Conservation (phyloP, 2,797 vertebrate species). For the Gouania willdenowi region DNA sequence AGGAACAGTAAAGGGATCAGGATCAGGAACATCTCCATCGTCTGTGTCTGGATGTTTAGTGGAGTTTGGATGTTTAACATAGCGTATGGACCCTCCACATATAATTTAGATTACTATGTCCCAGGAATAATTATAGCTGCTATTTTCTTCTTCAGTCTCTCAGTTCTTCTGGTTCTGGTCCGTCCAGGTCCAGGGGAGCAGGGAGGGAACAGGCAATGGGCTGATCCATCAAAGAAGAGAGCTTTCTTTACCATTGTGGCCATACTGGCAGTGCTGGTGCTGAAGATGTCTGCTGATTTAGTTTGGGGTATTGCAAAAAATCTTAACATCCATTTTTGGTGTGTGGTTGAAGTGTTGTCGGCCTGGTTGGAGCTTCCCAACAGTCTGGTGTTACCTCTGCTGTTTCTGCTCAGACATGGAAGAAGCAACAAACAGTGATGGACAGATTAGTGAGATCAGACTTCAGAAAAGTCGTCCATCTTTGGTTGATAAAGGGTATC, state of each 20-base stretch:
- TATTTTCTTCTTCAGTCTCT: neutral
- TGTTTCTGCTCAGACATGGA: constrained; percentile 19
- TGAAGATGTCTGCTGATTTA: neutral
- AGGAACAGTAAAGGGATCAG: neutral
- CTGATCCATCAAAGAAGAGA: constrained; percentile 13
- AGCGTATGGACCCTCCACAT: no score
- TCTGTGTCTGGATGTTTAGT: neutral
- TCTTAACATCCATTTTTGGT: rapidly evolving
- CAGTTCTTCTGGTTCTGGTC: neutral
- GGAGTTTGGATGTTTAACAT: no score
- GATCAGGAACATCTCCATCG: neutral
- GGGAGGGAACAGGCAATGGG: neutral
- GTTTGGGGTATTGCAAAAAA: neutral
- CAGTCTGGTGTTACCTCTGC: constrained; percentile 19
- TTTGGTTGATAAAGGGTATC: no score
- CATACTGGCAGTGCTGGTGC: neutral
- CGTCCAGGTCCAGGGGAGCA: neutral
- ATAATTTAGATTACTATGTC: rapidly evolving
- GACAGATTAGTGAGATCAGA: no score
- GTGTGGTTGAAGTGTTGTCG: rapidly evolving
- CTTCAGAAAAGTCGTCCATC: no score
- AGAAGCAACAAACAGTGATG: no score
- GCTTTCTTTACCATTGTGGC: constrained; percentile 8
- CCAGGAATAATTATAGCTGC: neutral
- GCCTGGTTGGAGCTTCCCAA: neutral